phyloP scores from a whole-genome alignment of 2,113 vertebrate species.

The Callaeas wilsoni region DNA sequence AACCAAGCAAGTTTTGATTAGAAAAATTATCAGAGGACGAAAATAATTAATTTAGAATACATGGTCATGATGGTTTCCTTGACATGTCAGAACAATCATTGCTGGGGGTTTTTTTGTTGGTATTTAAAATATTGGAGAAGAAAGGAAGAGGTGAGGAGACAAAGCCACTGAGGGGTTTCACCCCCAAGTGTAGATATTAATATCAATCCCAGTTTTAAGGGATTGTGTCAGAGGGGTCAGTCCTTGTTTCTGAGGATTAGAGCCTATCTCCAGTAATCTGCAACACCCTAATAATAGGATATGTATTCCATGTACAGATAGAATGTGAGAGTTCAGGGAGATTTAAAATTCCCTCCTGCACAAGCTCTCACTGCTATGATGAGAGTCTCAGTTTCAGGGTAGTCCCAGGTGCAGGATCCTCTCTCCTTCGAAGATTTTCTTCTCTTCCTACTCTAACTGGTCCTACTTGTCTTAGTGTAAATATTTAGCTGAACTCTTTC shows the following conservation, averaged over 20 bases:
- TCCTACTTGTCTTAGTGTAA: neutral
- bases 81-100: neutral
- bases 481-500: neutral
- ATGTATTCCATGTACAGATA: neutral
- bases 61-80: neutral
- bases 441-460: neutral
- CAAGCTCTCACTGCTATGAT: neutral
- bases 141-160: neutral
- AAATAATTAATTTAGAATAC: neutral
- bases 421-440: neutral
- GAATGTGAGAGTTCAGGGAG: neutral
- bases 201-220: neutral
- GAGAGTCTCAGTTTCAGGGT: neutral
- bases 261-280: neutral
- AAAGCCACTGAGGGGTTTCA: neutral
- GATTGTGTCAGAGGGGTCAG: no score
- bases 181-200: neutral
- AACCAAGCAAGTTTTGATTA: neutral
- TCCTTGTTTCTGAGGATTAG: neutral
- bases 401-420: neutral
- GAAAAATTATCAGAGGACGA: neutral
- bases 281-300: neutral
- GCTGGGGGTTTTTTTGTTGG: neutral
- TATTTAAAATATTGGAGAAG: neutral
- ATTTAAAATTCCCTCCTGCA: neutral